Evolutionary conservation across 2,888 invertebrate species (phyloP), one percentile per base, ranked within the genome.

Genomic region (Helleia helle): DNA sequence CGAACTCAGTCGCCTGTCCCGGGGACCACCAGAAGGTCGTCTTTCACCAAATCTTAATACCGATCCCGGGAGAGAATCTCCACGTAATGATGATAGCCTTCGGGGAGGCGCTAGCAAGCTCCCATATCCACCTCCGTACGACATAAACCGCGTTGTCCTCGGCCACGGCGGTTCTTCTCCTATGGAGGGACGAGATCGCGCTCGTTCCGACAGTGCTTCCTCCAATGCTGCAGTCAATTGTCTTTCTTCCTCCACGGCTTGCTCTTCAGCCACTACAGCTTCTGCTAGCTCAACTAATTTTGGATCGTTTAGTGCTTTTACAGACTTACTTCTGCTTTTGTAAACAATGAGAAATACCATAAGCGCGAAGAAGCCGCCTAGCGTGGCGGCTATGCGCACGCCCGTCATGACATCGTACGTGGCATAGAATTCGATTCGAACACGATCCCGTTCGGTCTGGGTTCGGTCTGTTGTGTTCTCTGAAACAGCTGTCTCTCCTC

Each of bases 321-420:
- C 88, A 46, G 91, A 89, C 86, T 91, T 91, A 65, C 91, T 91
- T 56, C 92, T 92, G 74, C 94, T 94, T 79, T 96, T 96, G 86
- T 94, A 96, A 50, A 96, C 89, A 57, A 96, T 93, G 65, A 96
- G 88, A 69, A 96, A 91, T 36, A 95, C 94, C 92, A 96, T 95
- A 60, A 96, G 87, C 49, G 93, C 92, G 80, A 96, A 96, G 79
- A 96, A 95, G 58, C 94, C 94, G 59, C 95, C 95, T 39, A 96
- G 86, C 2, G 96, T 96, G 55, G 93, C 93, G 56, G 96, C 96
- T 75, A 96, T 96, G 52, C 95, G 89, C 50, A 96, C 90, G 52
- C 96, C 96, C 59, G 95, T 96, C 95, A 95, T 95, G 72, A 93
- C 93, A 87, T 96, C 95, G 81, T 96, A 96, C 25, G 94, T 93